Percentiles rank a stretch among this genome's conserved stretches.
These are phyloP conservation scores for Endomychus coccineus DNA, from an alignment of 2,888 invertebrate genomes.

Conservation along the genomic window DNA sequence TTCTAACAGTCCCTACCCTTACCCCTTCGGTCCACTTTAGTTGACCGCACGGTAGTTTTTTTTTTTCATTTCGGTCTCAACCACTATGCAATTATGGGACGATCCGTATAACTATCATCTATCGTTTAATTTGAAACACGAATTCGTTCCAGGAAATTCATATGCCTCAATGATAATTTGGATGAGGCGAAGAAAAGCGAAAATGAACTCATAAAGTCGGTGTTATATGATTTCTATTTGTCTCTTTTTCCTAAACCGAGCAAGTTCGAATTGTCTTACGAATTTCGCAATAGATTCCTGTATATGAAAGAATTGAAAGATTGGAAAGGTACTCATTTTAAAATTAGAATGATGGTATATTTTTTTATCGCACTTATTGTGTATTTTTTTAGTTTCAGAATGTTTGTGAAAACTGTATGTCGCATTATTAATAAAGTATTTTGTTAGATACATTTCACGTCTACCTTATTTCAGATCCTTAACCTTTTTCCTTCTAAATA, in stretches of 20 bases:
- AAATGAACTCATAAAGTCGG: slow-evolving; percentile 59
- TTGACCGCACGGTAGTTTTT: no score
- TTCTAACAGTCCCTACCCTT: no score
- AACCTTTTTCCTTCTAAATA: no score
- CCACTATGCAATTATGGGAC: not conserved
- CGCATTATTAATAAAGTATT: slow-evolving; percentile 29
- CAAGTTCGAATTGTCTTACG: slow-evolving; percentile 61
- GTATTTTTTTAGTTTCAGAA: slow-evolving; percentile 27
- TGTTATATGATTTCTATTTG: slow-evolving; percentile 68
- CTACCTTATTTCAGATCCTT: no score
- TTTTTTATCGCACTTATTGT: slow-evolving; percentile 24
- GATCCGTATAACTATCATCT: not conserved
- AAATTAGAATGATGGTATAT: slow-evolving; percentile 33
- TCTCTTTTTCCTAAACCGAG: slow-evolving; percentile 65
- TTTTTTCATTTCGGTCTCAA: no score
- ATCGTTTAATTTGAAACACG: not conserved
- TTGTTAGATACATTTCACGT: slow-evolving; percentile 17
- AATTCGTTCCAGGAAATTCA: slow-evolving; percentile 58
- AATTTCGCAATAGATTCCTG: slow-evolving; percentile 63
- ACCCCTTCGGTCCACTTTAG: no score
- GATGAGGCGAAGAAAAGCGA: slow-evolving; percentile 54
- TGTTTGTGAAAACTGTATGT: slow-evolving; percentile 31
- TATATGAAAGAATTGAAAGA: slow-evolving; percentile 49
- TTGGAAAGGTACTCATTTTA: slow-evolving; percentile 47
- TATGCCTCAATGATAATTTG: slow-evolving; percentile 74